Conservation (phyloP, 92 coral and sea anemone species). For the Pocillopora meandrina region DNA sequence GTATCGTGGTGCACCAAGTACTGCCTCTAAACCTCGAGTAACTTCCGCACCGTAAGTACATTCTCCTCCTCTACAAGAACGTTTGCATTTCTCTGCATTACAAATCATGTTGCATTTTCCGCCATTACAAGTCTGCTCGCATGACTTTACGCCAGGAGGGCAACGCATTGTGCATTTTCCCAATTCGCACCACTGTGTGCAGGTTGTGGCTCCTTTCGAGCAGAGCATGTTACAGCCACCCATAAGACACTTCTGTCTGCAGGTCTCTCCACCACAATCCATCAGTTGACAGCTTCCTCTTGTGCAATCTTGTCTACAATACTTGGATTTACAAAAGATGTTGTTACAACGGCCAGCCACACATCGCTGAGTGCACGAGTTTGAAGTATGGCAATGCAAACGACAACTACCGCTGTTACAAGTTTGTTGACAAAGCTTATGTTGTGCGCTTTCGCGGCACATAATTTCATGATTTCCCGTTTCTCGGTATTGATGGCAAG, state of each 20-base stretch:
- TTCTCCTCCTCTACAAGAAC: slow-evolving; percentile 52
- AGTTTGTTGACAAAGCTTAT: slow-evolving; percentile 47
- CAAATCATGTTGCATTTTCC: slow-evolving; percentile 65
- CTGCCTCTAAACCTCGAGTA: neutral
- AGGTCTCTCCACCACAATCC: slow-evolving; percentile 46
- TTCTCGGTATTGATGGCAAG: slow-evolving; percentile 64
- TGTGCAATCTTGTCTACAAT: slow-evolving; percentile 55
- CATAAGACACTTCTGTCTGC: slow-evolving; percentile 52
- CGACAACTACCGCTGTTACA: slow-evolving; percentile 60
- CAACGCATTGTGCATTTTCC: slow-evolving; percentile 69
- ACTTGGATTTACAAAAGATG: slow-evolving; percentile 54
- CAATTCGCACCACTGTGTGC: slow-evolving; percentile 61
- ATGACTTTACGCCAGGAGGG: slow-evolving; percentile 54
- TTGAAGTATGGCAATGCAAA: slow-evolving; percentile 39
- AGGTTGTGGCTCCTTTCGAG: slow-evolving; percentile 31
- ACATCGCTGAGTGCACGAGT: slow-evolving; percentile 54
- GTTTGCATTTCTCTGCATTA: slow-evolving; percentile 41
- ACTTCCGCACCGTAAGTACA: slow-evolving; percentile 24
- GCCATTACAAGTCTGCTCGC: slow-evolving; percentile 56
- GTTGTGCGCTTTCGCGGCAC: slow-evolving; percentile 17
- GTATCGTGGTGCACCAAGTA: slow-evolving; percentile 13
- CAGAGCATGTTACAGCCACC: slow-evolving; percentile 67
- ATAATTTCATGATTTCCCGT: slow-evolving; percentile 40
- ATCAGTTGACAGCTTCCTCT: slow-evolving; percentile 59
- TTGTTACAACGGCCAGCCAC: slow-evolving; percentile 51